These are phyloP conservation scores for Pangasianodon gigas DNA, from an alignment of 2,113 vertebrate genomes.

Conservation along the genomic window DNA sequence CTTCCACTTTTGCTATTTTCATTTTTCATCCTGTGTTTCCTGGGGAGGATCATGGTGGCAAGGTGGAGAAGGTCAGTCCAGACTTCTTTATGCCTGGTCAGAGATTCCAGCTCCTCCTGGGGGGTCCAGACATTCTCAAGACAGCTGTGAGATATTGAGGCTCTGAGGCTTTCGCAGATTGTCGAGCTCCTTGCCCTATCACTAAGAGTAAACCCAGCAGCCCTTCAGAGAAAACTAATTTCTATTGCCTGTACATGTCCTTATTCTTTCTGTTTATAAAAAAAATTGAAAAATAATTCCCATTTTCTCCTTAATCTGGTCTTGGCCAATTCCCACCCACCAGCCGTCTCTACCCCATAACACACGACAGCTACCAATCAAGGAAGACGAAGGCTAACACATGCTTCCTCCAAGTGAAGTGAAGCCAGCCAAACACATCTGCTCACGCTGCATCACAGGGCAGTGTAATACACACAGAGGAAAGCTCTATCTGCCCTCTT, in stretches of 20 bases:
- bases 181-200: background rate
- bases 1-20: background rate
- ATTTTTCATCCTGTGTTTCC: background rate
- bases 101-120: background rate
- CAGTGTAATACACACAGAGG: background rate
- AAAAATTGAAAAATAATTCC: too few species aligned
- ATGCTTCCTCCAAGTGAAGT: background rate
- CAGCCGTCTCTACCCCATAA: background rate
- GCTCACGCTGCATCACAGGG: background rate
- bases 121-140: background rate
- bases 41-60: background rate
- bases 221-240: background rate
- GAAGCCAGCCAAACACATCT: background rate
- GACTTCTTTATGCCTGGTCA: background rate
- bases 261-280: background rate
- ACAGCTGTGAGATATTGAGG: background rate
- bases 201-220: background rate
- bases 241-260: background rate
- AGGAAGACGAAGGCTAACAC: background rate
- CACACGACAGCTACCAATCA: background rate
- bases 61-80: background rate
- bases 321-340: too few species aligned
- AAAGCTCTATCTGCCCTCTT: too few species aligned
- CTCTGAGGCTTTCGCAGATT: background rate
- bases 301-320: too few species aligned